Percentiles rank a stretch among this genome's conserved stretches.
Evolutionary conservation across 2,797 vertebrate species (phyloP).

Genomic region (Bovichtus diacanthus): DNA sequence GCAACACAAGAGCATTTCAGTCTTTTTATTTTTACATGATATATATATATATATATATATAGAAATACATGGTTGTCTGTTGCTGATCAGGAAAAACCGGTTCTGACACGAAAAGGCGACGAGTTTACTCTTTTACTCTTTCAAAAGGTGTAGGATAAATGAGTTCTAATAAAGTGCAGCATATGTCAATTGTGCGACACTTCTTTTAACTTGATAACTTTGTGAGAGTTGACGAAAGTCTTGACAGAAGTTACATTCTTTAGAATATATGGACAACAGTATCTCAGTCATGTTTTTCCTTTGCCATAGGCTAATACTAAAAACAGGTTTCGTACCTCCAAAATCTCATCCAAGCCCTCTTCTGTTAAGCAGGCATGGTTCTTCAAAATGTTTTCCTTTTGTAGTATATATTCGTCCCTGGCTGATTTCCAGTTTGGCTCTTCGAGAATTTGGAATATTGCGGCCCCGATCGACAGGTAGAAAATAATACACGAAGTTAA

Average conservation of each 20-base stretch:
- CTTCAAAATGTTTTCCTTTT: slow-evolving; percentile 86
- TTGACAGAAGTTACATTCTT: not conserved
- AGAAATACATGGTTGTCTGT: not conserved
- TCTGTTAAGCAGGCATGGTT: slow-evolving; percentile 87
- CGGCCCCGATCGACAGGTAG: slow-evolving; percentile 94
- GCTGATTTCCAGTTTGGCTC: slow-evolving; percentile 90
- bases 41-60: too few relatives aligned
- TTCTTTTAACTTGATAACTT: too few relatives aligned
- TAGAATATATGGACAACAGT: not conserved
- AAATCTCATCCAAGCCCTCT: slow-evolving; percentile 88
- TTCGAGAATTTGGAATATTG: slow-evolving; percentile 95
- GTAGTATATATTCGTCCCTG: slow-evolving; percentile 79
- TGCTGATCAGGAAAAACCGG: slow-evolving; percentile 47
- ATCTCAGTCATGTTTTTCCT: not conserved
- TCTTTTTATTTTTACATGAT: not conserved
- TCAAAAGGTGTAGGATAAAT: not conserved
- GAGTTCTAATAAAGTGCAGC: not conserved
- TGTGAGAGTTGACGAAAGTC: too few relatives aligned
- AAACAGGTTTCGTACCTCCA: slow-evolving; percentile 84
- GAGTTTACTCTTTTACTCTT: not conserved
- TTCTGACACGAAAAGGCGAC: too few relatives aligned
- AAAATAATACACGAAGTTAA: slow-evolving; percentile 97
- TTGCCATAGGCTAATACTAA: not conserved
- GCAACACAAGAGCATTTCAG: accelerated
- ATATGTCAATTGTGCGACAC: too few relatives aligned